Conservation (phyloP, 2,888 invertebrate species). For the Cheilosia urbana region DNA sequence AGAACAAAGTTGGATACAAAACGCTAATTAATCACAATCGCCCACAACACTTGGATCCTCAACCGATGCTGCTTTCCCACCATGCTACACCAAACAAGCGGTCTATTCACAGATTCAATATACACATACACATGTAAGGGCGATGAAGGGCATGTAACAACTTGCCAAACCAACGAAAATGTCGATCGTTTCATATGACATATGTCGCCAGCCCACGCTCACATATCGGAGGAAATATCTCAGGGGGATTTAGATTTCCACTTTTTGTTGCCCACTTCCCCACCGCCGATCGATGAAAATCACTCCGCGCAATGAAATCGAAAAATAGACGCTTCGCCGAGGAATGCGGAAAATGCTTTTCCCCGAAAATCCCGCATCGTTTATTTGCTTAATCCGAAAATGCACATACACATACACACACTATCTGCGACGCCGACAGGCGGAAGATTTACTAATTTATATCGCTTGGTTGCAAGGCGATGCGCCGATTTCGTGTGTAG, state of each 20-base stretch:
- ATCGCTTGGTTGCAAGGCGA: constrained; percentile 21
- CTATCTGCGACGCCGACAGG: not conserved
- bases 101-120: constrained; percentile 22
- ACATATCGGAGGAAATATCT: constrained; percentile 24
- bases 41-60: constrained; percentile 5
- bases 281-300: constrained; percentile 17
- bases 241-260: constrained; percentile 27
- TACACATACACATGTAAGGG: no score
- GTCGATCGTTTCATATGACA: constrained; percentile 50
- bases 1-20: constrained; percentile 13
- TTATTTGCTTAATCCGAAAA: constrained; percentile 48
- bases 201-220: constrained; percentile 27
- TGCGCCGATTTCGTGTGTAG: constrained; percentile 25
- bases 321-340: constrained; percentile 5
- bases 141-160: constrained; percentile 31
- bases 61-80: not conserved
- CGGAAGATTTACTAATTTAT: not conserved
- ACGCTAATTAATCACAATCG: constrained; percentile 28
- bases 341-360: constrained; percentile 56
- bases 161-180: constrained; percentile 27
- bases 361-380: constrained; percentile 33
- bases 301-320: constrained; percentile 26
- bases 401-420: constrained; percentile 3
- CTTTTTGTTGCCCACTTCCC: not conserved
- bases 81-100: constrained; percentile 3